Percentiles rank a stretch among this genome's conserved stretches.
phyloP scores from a whole-genome alignment of 92 coral and sea anemone genomes.

The Pocillopora grandis region DNA sequence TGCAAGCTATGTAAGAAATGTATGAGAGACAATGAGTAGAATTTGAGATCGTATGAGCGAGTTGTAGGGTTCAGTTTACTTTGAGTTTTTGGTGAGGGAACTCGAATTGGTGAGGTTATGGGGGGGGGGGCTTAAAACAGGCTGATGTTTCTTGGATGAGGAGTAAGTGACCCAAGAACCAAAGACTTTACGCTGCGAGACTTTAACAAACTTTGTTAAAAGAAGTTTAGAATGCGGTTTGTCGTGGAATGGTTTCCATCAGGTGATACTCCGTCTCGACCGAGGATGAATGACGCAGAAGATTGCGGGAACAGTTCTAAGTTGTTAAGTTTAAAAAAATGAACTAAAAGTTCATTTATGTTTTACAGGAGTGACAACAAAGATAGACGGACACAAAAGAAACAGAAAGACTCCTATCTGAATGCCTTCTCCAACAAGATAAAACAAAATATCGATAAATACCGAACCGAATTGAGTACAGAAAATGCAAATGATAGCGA shows the following conservation, averaged over 20 bases:
- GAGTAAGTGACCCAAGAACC: no score
- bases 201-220: neutral
- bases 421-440: conserved; percentile 78
- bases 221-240: neutral
- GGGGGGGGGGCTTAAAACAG: no score
- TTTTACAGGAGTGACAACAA: conserved; percentile 45
- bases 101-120: no score
- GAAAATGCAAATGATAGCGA: conserved; percentile 44
- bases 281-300: neutral
- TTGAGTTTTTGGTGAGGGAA: no score
- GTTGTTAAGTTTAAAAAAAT: neutral
- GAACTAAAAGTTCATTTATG: neutral
- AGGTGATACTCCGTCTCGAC: neutral
- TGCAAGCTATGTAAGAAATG: no score
- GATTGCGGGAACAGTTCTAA: neutral
- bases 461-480: conserved; percentile 55
- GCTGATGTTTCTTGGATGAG: no score
- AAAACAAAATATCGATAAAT: conserved; percentile 75
- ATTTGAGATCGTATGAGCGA: no score
- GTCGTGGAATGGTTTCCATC: neutral
- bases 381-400: conserved; percentile 70
- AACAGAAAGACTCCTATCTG: conserved; percentile 70
- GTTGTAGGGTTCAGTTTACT: no score
- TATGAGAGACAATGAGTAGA: no score
- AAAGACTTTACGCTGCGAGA: neutral